Evolutionary conservation across 2,888 invertebrate species (phyloP), one percentile per base, ranked within the genome.

Genomic region (Trilocha varians): DNA sequence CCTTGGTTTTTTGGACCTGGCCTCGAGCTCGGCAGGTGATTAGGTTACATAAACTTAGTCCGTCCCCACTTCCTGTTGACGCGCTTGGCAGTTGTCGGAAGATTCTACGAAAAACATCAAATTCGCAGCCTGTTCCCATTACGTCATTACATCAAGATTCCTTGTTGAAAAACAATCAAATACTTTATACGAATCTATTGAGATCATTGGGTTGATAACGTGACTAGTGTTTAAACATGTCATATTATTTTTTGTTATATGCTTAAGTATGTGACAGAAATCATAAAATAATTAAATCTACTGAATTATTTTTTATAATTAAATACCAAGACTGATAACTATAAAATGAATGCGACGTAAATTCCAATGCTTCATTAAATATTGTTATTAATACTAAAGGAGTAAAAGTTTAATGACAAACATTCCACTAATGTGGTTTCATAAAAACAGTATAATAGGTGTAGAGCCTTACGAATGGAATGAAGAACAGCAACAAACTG

Each of bases 31-130:
- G 72, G 79, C 83, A 85, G 85, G 84, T 85, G 85, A 85, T 85
- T 85, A 80, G 77, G 80, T 85, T 85, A 84, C 84, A 83, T 83
- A 84, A 83, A 80, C 80, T 80, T 71, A 76, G 76, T 63, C 74
- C 77, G 71, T 73, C 82, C 79, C 82, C 67, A 82, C 80, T 85
- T 84, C 84, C 85, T 83, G 82, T 74, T 77, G 69, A 71, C 76
- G 70, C 78, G 80, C 67, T 75, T 68, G 70, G 78, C 84, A 80
- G 80, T 85, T 82, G 78, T 76, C 70, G 74, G 71, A 73, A 68
- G 64, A 64, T 80, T 82, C 79, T 77, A 67, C 78, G 78, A 82
- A 83, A 76, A 71, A 70, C 64, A 25, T 73, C 66, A 71, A 79
- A 78, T 78, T 79, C 67, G 69, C 72, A 70, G 67, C 69, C 66